These are phyloP conservation scores for Takifugu ocellatus DNA, from an alignment of 2,797 vertebrate genomes.

Conservation along the genomic window DNA sequence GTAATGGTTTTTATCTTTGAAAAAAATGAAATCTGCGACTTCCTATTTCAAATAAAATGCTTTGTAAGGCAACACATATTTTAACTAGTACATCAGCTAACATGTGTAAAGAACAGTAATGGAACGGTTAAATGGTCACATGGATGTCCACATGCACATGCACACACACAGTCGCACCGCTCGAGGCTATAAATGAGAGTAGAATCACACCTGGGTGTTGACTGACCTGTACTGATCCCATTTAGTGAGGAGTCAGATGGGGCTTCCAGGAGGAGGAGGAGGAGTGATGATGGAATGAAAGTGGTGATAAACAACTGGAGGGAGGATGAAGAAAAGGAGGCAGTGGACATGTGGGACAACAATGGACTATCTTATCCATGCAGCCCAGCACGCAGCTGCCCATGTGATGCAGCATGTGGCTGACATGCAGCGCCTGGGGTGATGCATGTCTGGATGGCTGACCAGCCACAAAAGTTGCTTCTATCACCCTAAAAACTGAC, in stretches of 20 bases:
- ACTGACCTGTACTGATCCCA: conserved; percentile 74
- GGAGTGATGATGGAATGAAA: conserved; percentile 64
- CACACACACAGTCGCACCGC: conserved; percentile 11
- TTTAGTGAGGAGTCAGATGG: conserved; percentile 62
- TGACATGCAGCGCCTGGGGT: conserved; percentile 6
- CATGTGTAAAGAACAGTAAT: too few species aligned
- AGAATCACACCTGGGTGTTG: conserved; percentile 45
- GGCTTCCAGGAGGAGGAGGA: conserved; percentile 50
- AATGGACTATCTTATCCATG: conserved; percentile 42
- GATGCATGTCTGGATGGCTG: conserved; percentile 15
- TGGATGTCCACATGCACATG: neutral
- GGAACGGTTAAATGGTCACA: too few species aligned
- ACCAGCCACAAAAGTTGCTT: too few species aligned
- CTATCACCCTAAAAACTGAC: too few species aligned
- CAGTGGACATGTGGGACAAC: conserved; percentile 38
- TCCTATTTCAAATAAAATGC: too few species aligned
- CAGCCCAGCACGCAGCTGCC: conserved; percentile 29
- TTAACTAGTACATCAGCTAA: too few species aligned
- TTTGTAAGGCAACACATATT: too few species aligned
- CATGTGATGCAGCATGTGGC: conserved; percentile 12
- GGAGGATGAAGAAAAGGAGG: conserved; percentile 52
- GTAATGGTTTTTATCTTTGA: too few species aligned
- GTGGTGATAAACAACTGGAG: conserved; percentile 64
- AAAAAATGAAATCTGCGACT: too few species aligned
- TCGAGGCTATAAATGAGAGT: conserved; percentile 38